Conservation (phyloP, 2,797 vertebrate genomes). For the Acomys russatus region DNA sequence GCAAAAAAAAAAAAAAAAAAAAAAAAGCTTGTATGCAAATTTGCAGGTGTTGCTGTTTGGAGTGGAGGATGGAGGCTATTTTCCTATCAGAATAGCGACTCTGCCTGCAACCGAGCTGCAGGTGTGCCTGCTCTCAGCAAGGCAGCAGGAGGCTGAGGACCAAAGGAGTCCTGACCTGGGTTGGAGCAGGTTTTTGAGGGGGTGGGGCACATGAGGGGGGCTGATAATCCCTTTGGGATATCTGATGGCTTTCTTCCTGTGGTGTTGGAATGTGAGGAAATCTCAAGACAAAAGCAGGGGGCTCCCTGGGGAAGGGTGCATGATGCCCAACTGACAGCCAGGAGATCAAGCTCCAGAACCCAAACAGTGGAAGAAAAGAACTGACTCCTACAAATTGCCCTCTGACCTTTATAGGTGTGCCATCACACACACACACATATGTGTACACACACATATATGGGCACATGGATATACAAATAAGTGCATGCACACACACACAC, state of each 20-base stretch:
- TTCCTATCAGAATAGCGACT: conserved; percentile 52
- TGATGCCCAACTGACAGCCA: too few relatives aligned
- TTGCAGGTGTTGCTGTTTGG: conserved; percentile 75
- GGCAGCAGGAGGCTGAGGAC: neutral
- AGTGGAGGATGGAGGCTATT: conserved; percentile 67
- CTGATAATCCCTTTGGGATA: neutral
- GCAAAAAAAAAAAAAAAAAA: too few relatives aligned
- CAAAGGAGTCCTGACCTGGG: neutral
- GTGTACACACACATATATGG: too few relatives aligned
- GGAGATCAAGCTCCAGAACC: neutral
- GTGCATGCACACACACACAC: too few relatives aligned
- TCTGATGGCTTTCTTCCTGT: neutral
- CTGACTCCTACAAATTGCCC: neutral
- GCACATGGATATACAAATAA: neutral
- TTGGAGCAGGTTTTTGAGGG: neutral
- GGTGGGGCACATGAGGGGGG: neutral
- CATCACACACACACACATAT: neutral
- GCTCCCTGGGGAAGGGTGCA: neutral
- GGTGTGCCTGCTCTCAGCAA: neutral
- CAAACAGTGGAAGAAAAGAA: neutral
- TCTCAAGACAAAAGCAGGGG: neutral
- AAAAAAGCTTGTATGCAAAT: conserved; percentile 62
- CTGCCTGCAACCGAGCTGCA: neutral
- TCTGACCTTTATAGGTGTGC: neutral
- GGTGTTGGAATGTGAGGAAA: neutral